A percentile compares a stretch with the other conserved stretches of the same genome.
These are phyloP conservation scores for Boloria euphrosyne DNA, from an alignment of 2,888 invertebrate species.

Conservation along the genomic window DNA sequence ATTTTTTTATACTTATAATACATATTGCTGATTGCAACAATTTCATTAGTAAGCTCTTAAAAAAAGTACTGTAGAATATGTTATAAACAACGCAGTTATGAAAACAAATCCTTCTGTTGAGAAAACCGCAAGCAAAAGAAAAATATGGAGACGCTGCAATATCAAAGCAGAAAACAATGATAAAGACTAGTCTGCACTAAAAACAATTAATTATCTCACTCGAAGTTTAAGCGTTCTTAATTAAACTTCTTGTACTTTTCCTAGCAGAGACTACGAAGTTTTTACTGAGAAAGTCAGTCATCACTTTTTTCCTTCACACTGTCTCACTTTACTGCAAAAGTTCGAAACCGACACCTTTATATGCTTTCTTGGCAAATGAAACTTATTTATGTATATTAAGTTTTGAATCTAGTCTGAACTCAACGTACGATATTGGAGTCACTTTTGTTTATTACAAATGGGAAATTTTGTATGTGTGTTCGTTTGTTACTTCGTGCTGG, in stretches of 20 bases:
- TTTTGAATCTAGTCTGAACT: slow-evolving; percentile 16
- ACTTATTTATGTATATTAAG: slow-evolving; percentile 4
- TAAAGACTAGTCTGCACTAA: slow-evolving; percentile 20
- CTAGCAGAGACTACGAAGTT: slow-evolving; percentile 18
- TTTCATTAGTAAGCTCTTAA: too few relatives aligned
- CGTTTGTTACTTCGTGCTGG: too few relatives aligned
- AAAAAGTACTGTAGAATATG: too few relatives aligned
- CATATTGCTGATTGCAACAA: too few relatives aligned
- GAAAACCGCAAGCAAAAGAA: too few relatives aligned
- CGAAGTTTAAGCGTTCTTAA: slow-evolving; percentile 25
- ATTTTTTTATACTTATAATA: too few relatives aligned
- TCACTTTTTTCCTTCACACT: slow-evolving; percentile 24
- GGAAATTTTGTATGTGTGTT: too few relatives aligned
- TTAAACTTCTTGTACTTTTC: slow-evolving; percentile 25
- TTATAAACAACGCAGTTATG: too few relatives aligned
- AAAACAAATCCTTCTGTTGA: too few relatives aligned
- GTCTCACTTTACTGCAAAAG: slow-evolving; percentile 21
- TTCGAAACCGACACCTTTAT: slow-evolving; percentile 18
- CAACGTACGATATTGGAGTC: neutral
- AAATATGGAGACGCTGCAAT: neutral
- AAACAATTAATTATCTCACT: slow-evolving; percentile 25
- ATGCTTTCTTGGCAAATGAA: slow-evolving; percentile 24
- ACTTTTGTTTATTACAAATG: too few relatives aligned
- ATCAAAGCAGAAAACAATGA: slow-evolving; percentile 16
- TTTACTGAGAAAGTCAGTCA: slow-evolving; percentile 24